Conservation (phyloP, 2,797 vertebrate species). For the Protonibea diacanthus region DNA sequence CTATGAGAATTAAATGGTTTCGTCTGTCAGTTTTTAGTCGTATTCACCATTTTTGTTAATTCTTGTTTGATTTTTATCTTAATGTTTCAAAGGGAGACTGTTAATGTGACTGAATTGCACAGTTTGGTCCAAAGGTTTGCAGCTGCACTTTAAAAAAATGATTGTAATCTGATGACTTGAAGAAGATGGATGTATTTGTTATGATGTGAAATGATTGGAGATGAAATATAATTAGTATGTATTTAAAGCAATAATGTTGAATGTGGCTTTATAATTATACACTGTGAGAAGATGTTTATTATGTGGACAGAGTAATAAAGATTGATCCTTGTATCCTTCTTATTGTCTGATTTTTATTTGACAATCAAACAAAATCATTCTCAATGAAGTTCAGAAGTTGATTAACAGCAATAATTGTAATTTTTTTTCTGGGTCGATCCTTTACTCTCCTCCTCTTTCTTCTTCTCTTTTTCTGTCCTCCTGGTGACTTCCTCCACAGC, state of each 20-base stretch:
- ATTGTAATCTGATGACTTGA: conserved; percentile 3
- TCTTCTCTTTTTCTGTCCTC: neutral
- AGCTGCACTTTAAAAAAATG: conserved; percentile 10
- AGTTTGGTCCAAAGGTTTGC: neutral
- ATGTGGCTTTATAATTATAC: neutral
- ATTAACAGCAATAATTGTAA: neutral
- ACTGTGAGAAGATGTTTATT: neutral
- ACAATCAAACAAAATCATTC: neutral
- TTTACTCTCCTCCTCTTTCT: conserved; percentile 33
- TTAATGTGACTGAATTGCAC: conserved; percentile 4
- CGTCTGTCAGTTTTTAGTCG: neutral
- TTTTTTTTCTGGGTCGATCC: conserved; percentile 11
- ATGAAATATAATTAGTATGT: neutral
- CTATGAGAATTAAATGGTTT: neutral
- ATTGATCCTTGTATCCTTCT: neutral
- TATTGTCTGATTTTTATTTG: neutral
- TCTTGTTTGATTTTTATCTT: neutral
- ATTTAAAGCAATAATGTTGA: neutral
- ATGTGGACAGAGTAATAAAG: conserved; percentile 49
- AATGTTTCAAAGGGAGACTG: neutral
- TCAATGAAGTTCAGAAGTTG: neutral
- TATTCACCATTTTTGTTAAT: neutral
- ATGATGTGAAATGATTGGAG: neutral
- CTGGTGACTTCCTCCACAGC: conserved; percentile 56
- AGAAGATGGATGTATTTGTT: neutral